Evolutionary conservation across 2,113 vertebrate species (phyloP).

Genomic region (Anseranas semipalmata): DNA sequence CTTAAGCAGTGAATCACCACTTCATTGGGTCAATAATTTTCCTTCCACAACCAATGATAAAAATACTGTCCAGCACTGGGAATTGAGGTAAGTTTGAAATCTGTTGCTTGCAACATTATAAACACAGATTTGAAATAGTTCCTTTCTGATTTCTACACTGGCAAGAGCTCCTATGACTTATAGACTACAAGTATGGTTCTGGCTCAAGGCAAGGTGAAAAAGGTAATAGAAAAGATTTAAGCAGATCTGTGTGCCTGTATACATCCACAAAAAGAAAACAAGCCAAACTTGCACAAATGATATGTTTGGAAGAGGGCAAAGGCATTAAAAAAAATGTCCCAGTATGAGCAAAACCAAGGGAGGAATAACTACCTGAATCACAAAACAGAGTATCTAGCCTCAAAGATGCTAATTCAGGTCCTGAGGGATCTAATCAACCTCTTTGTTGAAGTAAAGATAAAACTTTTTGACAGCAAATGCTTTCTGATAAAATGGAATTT

Average conservation of each 20-base stretch:
- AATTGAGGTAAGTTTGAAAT: conserved; percentile 24
- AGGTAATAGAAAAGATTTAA: neutral
- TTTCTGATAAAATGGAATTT: conserved; percentile 85
- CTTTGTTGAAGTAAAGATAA: conserved; percentile 84
- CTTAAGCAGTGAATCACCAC: neutral
- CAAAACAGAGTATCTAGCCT: conserved; percentile 75
- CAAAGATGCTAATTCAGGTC: conserved; percentile 80
- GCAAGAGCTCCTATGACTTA: neutral
- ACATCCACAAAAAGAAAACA: conserved; percentile 17
- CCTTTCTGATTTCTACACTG: neutral
- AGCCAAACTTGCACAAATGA: conserved; percentile 44
- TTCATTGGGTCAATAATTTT: neutral
- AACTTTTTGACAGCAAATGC: conserved; percentile 82
- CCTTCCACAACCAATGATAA: neutral
- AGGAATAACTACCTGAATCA: conserved; percentile 78
- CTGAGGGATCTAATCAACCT: conserved; percentile 80
- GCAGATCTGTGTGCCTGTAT: neutral
- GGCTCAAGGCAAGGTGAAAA: conserved; percentile 33
- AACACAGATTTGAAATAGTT: conserved; percentile 20
- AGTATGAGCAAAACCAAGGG: conserved; percentile 63
- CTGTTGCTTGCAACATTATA: neutral
- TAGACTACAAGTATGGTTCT: neutral
- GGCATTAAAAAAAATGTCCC: conserved; percentile 37
- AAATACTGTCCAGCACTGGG: neutral
- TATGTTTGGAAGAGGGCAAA: conserved; percentile 45